Conservation (phyloP, 2,797 vertebrate species). For the Brachymystax lenok region DNA sequence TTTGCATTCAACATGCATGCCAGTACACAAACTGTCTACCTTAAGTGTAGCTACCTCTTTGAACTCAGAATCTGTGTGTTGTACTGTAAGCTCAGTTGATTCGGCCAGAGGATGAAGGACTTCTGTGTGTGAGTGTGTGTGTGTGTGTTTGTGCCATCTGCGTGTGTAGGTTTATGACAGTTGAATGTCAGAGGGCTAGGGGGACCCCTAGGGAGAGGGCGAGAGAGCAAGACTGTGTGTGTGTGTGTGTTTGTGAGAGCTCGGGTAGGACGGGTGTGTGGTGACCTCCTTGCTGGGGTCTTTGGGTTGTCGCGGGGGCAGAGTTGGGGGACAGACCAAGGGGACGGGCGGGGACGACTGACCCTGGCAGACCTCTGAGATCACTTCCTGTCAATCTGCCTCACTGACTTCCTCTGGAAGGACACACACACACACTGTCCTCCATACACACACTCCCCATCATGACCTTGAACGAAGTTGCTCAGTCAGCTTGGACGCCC, state of each 20-base stretch:
- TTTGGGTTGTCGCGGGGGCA: not conserved
- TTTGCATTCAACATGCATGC: too few species aligned
- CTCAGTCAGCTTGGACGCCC: not conserved
- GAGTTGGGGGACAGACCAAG: not conserved
- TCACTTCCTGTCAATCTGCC: constrained; percentile 7
- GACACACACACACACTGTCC: not conserved
- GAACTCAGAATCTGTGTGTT: not conserved
- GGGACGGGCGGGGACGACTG: not conserved
- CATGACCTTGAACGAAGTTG: not conserved
- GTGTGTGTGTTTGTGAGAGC: not conserved
- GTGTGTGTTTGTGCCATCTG: not conserved
- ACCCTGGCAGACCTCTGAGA: not conserved
- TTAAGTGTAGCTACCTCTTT: too few species aligned
- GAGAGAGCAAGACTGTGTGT: not conserved
- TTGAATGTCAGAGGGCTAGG: not conserved
- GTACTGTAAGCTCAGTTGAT: not conserved
- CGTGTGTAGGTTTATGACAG: not conserved
- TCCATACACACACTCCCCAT: not conserved
- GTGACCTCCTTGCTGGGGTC: not conserved
- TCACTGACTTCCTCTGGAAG: not conserved
- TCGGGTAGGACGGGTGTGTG: constrained; percentile 2
- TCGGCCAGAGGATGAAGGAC: not conserved
- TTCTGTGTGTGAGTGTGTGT: not conserved
- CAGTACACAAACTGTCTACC: too few species aligned
- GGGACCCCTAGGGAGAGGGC: not conserved